Evolutionary conservation across 2,113 vertebrate genomes (phyloP), one percentile per base, ranked within the genome.

Genomic region (Silurus meridionalis): DNA sequence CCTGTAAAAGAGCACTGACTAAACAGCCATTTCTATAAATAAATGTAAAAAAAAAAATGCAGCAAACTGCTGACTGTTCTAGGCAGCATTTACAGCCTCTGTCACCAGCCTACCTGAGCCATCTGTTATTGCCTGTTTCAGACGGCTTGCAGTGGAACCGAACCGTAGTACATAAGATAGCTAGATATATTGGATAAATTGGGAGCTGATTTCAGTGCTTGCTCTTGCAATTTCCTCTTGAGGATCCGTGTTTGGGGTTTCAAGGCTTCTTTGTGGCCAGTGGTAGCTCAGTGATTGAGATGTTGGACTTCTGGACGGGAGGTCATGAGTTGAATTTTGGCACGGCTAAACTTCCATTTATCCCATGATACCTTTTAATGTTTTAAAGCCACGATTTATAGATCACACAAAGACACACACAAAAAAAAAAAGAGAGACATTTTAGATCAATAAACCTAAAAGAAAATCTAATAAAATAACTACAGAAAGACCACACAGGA

Each of bases 41-140:
- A 77, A 46, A 75, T 77, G 23, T 57, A 19, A 10, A 37, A 9
- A 25, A n/a, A 53, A 10, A 28, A 15, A 50, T 19, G 52, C 74
- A 46, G 58, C 75, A 87, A 67, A 74, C 46, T 82, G 66, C 82
- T 83, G 46, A 52, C 9, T 55, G 10, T 28, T 55, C 69, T 74
- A 5, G 64, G 55, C 53, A 78, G 58, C 21, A 85, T 84, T 71
- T 57, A 85, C 10, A 48, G 50, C 48, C 19, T 28, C 58, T 21
- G 74, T 78, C 74, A 57, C 52, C 78, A 80, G 78, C 78, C 28
- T 83, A 87, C 83, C 86, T 89, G 28, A 64, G 69, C 88, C 86
- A 89, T 89, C 86, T 89, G 88, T 55, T 85, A 71, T 82, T 74
- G 37, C 46, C 37, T 53, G 67, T 61, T 81, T 86, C 46, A 86